A percentile compares a stretch with the other conserved stretches of the same genome.
These are phyloP conservation scores for Sebastes wilsoni DNA, from an alignment of 2,797 vertebrate genomes.

Conservation along the genomic window DNA sequence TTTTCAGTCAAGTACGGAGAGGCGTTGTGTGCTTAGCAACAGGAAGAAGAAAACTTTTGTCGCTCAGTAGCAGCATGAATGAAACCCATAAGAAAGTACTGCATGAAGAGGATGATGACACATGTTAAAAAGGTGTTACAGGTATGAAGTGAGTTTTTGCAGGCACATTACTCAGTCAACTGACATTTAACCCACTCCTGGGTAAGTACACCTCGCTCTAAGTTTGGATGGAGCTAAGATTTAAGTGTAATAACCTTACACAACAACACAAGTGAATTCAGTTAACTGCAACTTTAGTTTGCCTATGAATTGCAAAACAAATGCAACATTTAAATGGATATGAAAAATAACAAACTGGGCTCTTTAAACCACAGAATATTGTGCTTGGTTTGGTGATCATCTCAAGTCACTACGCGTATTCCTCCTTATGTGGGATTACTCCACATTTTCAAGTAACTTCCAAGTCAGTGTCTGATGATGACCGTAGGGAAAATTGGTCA, in stretches of 20 bases:
- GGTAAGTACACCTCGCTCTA: too few relatives aligned
- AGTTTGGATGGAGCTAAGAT: too few relatives aligned
- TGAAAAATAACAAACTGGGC: not conserved
- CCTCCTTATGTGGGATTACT: too few relatives aligned
- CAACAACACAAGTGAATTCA: not conserved
- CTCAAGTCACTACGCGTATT: too few relatives aligned
- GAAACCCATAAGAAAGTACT: not conserved
- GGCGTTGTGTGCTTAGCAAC: not conserved
- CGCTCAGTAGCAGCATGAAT: not conserved
- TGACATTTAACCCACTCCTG: too few relatives aligned
- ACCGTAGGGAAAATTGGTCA: too few relatives aligned
- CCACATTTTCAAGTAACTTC: too few relatives aligned
- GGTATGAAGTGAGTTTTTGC: not conserved
- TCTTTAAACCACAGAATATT: not conserved
- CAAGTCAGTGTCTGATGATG: too few relatives aligned
- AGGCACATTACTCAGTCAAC: not conserved
- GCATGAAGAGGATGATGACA: not conserved
- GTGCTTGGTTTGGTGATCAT: too few relatives aligned
- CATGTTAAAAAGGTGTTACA: not conserved
- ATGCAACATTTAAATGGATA: not conserved
- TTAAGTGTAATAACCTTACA: too few relatives aligned
- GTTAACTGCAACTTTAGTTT: not conserved
- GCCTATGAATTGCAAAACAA: not conserved
- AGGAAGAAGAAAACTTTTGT: not conserved
- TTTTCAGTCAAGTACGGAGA: conserved; percentile 2